These are phyloP conservation scores for Serranus cabrilla DNA, from an alignment of 2,797 vertebrate genomes.

Conservation along the genomic window DNA sequence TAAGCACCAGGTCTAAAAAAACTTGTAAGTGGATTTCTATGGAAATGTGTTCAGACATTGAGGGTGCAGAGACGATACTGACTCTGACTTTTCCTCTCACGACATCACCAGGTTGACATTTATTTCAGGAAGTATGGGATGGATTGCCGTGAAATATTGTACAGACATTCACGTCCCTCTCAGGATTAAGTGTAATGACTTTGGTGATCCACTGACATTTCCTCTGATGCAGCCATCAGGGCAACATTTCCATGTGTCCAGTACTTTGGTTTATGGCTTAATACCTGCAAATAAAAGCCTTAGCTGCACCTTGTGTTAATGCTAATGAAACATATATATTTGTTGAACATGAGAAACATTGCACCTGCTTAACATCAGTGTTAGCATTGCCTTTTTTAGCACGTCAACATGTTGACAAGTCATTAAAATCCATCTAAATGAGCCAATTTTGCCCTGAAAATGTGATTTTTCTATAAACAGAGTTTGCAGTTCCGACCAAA, in stretches of 20 bases:
- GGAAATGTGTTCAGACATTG: neutral
- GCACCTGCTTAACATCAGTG: neutral
- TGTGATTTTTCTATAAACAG: slow-evolving; percentile 5
- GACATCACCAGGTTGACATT: neutral
- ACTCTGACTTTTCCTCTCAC: neutral
- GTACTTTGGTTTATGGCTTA: neutral
- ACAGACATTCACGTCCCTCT: neutral
- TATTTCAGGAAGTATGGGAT: neutral
- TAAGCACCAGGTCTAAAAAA: too few relatives aligned
- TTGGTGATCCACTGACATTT: neutral
- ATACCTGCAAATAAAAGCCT: neutral
- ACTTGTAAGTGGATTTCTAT: too few relatives aligned
- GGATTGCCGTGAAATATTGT: neutral
- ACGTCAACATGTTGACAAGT: neutral
- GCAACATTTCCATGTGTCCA: neutral
- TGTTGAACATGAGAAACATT: neutral
- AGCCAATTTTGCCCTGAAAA: slow-evolving; percentile 18
- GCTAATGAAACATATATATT: too few relatives aligned
- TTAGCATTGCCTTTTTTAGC: too few relatives aligned
- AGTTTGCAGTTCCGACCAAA: slow-evolving; percentile 34
- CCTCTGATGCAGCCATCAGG: neutral
- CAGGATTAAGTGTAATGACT: neutral
- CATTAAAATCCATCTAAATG: neutral
- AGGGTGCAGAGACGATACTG: neutral
- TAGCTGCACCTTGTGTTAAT: neutral